Evolutionary conservation across 2,113 vertebrate species (phyloP).

Genomic region (Vidua macroura): DNA sequence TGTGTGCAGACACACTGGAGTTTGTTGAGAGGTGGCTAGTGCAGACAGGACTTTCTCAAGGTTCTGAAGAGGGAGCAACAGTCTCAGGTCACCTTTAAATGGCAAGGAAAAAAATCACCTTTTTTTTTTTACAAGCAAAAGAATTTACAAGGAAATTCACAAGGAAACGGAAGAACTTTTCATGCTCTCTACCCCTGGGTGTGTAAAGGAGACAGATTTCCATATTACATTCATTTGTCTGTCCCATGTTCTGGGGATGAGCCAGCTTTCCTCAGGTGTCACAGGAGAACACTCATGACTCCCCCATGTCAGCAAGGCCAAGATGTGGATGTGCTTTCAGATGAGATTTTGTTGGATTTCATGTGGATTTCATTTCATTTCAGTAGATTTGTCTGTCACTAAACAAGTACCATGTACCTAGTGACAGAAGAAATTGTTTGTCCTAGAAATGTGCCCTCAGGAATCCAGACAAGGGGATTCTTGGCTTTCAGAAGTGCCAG

Average conservation of each 20-base stretch:
- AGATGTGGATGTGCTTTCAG: background rate
- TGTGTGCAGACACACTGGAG: background rate
- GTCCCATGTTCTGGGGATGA: background rate
- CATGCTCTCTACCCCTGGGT: accelerated
- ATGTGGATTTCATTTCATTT: background rate
- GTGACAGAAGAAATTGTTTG: background rate
- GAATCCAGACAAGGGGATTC: background rate
- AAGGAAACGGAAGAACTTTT: background rate
- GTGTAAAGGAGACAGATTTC: background rate
- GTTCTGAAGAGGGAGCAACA: background rate
- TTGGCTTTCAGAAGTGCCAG: background rate
- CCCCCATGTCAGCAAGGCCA: background rate
- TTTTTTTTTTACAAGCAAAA: background rate
- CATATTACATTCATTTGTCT: background rate
- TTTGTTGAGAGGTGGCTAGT: background rate
- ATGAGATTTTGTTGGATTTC: background rate
- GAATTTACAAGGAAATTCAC: background rate
- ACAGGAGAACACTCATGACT: background rate
- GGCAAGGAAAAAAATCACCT: background rate
- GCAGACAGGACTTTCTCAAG: background rate
- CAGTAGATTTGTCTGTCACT: background rate
- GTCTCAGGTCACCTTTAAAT: background rate
- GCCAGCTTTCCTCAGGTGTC: background rate
- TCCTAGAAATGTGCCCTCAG: background rate
- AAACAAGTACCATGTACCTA: accelerated